Evolutionary conservation across 2,797 vertebrate species (phyloP).

Genomic region (Pampus argenteus): DNA sequence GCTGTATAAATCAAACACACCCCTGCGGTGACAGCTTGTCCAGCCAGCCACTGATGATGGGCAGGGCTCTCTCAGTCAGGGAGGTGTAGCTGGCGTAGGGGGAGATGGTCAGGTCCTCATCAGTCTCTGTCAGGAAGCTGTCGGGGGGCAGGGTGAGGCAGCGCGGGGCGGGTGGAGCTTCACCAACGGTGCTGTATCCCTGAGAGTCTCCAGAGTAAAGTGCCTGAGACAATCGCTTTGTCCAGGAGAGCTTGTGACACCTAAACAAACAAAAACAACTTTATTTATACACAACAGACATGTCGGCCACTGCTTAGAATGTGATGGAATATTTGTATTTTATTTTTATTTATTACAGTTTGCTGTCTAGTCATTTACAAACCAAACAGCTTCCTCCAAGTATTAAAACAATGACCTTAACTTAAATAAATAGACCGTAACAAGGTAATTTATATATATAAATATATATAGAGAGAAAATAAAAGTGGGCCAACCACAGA

Average conservation of each 20-base stretch:
- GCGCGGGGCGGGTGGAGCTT: conserved; percentile 45
- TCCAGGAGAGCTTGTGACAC: conserved; percentile 63
- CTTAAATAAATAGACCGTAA: too few species aligned
- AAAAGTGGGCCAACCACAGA: too few species aligned
- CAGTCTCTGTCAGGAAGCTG: conserved; percentile 79
- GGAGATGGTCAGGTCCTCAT: conserved; percentile 94
- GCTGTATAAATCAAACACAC: conserved; percentile 64
- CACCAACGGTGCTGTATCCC: conserved; percentile 90
- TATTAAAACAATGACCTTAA: too few species aligned
- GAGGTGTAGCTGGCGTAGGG: conserved; percentile 96
- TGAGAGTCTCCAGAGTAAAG: conserved; percentile 77
- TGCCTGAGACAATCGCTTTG: conserved; percentile 73
- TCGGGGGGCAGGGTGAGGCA: conserved; percentile 80
- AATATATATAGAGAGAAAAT: too few species aligned
- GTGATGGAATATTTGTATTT: too few species aligned
- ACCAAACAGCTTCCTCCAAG: too few species aligned
- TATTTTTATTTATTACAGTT: too few species aligned
- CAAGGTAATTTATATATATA: too few species aligned
- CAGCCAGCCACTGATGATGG: conserved; percentile 93
- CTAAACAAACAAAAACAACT: conserved; percentile 47
- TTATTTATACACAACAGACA: neutral
- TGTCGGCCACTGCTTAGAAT: too few species aligned
- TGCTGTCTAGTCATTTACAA: too few species aligned
- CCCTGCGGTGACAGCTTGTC: conserved; percentile 98
- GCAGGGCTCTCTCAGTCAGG: conserved; percentile 83